A percentile compares a stretch with the other conserved stretches of the same genome.
phyloP scores from a whole-genome alignment of 2,797 vertebrate species.

The Sebastes goodei region DNA sequence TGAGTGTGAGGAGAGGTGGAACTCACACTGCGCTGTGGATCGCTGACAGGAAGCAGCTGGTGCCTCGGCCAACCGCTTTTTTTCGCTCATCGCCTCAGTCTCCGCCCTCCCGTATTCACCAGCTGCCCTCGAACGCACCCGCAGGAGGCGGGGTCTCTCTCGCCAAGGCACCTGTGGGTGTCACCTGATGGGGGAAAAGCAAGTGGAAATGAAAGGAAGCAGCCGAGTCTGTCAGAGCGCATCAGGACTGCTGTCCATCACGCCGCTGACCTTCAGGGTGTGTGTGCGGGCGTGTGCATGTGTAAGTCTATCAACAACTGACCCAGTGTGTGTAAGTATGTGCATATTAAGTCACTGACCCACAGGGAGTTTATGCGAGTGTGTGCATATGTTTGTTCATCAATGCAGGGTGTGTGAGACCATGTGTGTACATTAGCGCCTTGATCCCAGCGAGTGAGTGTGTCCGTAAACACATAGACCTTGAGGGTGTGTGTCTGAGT shows the following conservation, averaged over 20 bases:
- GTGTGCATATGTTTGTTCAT: constrained; percentile 75
- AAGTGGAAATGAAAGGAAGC: constrained; percentile 85
- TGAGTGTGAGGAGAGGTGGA: constrained; percentile 38
- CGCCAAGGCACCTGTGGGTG: constrained; percentile 82
- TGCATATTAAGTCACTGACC: constrained; percentile 76
- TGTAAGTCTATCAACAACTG: constrained; percentile 57
- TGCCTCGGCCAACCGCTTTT: constrained; percentile 34
- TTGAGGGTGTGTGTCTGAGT: constrained; percentile 65
- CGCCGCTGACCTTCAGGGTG: constrained; percentile 75
- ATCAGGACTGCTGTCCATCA: constrained; percentile 84
- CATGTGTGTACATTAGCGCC: constrained; percentile 75
- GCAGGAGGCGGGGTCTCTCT: constrained; percentile 68
- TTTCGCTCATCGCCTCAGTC: constrained; percentile 47
- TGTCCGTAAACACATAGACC: constrained; percentile 72
- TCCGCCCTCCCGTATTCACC: constrained; percentile 35
- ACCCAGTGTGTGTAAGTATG: constrained; percentile 56
- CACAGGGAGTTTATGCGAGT: constrained; percentile 70
- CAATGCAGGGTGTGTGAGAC: constrained; percentile 69
- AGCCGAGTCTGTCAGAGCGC: constrained; percentile 81
- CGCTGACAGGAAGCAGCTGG: constrained; percentile 78
- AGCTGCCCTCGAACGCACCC: constrained; percentile 55
- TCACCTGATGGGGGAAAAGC: constrained; percentile 81
- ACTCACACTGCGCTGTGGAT: constrained; percentile 54
- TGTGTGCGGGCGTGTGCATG: constrained; percentile 47
- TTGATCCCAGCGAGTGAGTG: constrained; percentile 65